These are phyloP conservation scores for Ellobium chinense DNA, from an alignment of 2,888 invertebrate species.

Conservation along the genomic window DNA sequence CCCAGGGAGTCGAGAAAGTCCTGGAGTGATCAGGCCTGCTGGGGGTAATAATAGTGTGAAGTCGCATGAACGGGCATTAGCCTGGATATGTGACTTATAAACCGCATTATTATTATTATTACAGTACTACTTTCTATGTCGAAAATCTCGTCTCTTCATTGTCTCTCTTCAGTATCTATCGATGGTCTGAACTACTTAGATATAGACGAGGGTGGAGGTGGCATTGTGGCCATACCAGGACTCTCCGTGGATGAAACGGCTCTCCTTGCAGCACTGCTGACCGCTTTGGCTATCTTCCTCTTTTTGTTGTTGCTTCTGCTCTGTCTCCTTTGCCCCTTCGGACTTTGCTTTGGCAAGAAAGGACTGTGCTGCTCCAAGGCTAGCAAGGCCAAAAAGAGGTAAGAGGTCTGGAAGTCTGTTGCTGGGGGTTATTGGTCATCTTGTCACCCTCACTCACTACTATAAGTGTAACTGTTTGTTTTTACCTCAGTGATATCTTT, in stretches of 20 bases:
- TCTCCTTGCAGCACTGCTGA: slow-evolving; percentile 41
- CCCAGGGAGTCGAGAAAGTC: too few species aligned
- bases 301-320: slow-evolving; percentile 43
- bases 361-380: slow-evolving; percentile 13
- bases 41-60: too few species aligned
- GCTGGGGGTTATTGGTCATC: too few species aligned
- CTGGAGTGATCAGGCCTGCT: too few species aligned
- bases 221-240: slow-evolving; percentile 1
- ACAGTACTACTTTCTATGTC: background rate
- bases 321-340: slow-evolving; percentile 35
- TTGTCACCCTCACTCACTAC: too few species aligned
- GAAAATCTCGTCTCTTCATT: background rate
- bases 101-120: too few species aligned
- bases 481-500: too few species aligned
- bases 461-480: too few species aligned
- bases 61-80: too few species aligned
- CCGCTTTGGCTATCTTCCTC: slow-evolving; percentile 43
- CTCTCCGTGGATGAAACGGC: slow-evolving; percentile 38
- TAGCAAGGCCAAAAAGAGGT: background rate
- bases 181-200: background rate
- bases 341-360: slow-evolving; percentile 24
- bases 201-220: background rate
- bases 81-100: too few species aligned
- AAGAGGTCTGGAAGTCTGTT: background rate
- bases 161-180: slow-evolving; percentile 7